Base-by-base conservation (phyloP, 2,888 invertebrate species). In the Tachina grossa region DNA sequence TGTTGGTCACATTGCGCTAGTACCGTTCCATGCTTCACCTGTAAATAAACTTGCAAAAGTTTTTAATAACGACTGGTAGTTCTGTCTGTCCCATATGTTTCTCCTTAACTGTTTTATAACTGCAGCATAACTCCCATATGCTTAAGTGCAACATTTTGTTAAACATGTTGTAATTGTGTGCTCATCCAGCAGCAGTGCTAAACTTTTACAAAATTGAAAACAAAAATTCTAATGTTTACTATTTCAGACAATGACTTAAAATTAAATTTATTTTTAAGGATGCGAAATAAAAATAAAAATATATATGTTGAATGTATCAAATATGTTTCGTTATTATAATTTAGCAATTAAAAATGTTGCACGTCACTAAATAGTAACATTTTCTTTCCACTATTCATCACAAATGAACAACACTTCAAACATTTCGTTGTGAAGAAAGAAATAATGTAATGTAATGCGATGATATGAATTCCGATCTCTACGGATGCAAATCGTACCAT, bases 71-170 rank as follows among this genome's bases (percentile, higher is more conserved):
- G 9, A 16, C 47, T 45, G 22, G n/a, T 72, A 49, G 31, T 49
- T 47, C 16, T 49, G 11, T 11, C 11, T 14, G 47, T 31, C 19
- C 13, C 19, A n/a, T 53, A n/a, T 22, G 8, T 47, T 39, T 61
- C 14, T 47, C 3, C 39, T 65, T 43, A 63, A 43, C 31, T 45
- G 19, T 75, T 75, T 61, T 22, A 51, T 16, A 10, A 22, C 16
- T 16, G 9, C 3, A 9, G 22, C 11, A 55, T 14, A 49, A 16
- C 49, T 63, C 61, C 47, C 45, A 14, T 71, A 43, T 79, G 53
- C 47, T 79, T 47, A 65, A 65, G 71, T 53, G 39, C 72, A 39
- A 55, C 47, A 79, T 55, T 72, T 79, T 55, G 79, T 61, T 71
- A 63, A 79, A 72, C 55, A 71, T 63, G 53, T 71, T 63, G 71